Conservation (phyloP, 2,113 vertebrate species). For the Pedionomus torquatus region DNA sequence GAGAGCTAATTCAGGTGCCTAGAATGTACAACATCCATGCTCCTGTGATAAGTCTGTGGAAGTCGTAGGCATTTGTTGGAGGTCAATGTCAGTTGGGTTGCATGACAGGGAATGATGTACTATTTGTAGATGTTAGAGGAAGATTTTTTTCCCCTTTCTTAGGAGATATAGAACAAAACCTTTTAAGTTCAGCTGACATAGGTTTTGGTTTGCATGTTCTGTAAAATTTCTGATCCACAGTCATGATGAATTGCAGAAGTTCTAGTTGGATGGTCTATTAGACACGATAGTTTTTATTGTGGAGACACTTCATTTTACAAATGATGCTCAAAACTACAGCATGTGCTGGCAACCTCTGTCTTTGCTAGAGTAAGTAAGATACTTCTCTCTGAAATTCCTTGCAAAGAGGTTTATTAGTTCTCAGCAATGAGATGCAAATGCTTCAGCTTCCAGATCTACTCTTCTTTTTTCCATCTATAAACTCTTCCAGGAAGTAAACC, state of each 20-base stretch:
- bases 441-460: not conserved
- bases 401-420: not conserved
- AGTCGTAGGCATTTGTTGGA: not conserved
- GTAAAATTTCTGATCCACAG: not conserved
- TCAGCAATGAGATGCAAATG: not conserved
- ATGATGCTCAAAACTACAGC: not conserved
- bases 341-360: not conserved
- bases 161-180: not conserved
- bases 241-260: not conserved
- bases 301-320: not conserved
- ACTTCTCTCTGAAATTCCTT: not conserved
- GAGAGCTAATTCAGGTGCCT: constrained; percentile 90
- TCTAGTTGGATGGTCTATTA: not conserved
- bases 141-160: not conserved
- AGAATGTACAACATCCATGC: not conserved
- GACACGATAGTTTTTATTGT: not conserved
- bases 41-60: not conserved
- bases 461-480: not conserved
- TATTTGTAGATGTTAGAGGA: not conserved
- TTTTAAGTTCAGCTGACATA: not conserved
- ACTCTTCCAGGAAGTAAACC: not conserved
- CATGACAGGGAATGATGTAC: not conserved
- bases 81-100: not conserved
- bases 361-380: not conserved
- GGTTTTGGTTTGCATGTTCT: not conserved